These are phyloP conservation scores for Blera fallax DNA, from an alignment of 2,888 invertebrate species.

Conservation along the genomic window DNA sequence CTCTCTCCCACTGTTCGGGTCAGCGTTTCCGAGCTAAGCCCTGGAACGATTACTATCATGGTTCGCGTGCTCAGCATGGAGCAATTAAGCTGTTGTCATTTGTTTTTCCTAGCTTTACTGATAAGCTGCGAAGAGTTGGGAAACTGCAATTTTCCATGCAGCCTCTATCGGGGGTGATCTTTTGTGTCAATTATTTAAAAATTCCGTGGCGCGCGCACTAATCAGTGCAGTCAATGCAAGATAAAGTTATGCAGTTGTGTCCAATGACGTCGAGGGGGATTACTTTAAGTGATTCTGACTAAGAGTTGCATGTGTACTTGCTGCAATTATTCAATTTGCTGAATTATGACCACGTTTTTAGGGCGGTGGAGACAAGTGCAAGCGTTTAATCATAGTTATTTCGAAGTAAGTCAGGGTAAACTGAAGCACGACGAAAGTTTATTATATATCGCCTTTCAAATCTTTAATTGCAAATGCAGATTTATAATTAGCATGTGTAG, in stretches of 20 bases:
- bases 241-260: conserved; percentile 1
- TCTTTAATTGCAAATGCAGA: too few species aligned
- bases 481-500: too few species aligned
- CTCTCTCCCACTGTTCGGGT: conserved; percentile 44
- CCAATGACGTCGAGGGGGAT: conserved; percentile 22
- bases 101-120: not conserved
- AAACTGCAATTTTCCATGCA: not conserved
- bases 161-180: conserved; percentile 4
- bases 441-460: not conserved
- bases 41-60: conserved; percentile 2
- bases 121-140: not conserved
- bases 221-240: conserved; percentile 40
- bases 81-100: conserved; percentile 50
- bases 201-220: conserved; percentile 44
- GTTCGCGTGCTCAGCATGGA: conserved; percentile 68
- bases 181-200: conserved; percentile 41
- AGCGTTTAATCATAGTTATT: not conserved
- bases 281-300: not conserved
- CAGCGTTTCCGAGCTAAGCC: conserved; percentile 44
- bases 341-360: conserved; percentile 16
- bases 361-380: not conserved
- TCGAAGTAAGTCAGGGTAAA: not conserved
- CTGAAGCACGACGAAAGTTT: not conserved
- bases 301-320: not conserved
- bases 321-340: conserved; percentile 51